A percentile compares a stretch with the other conserved stretches of the same genome.
Conservation (phyloP, 2,888 invertebrate species). For the Drepana falcataria region DNA sequence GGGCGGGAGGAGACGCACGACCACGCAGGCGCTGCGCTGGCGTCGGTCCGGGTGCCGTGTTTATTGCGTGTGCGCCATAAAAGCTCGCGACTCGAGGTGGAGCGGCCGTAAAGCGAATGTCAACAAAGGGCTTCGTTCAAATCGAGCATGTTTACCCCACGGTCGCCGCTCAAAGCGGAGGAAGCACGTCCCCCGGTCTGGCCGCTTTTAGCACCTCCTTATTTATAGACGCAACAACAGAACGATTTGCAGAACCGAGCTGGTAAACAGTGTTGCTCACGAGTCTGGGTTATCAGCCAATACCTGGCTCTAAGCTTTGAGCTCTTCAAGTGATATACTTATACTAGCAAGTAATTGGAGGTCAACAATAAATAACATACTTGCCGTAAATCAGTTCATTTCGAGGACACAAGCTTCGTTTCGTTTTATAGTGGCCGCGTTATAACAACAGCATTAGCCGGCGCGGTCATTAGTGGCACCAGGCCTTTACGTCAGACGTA, state of each 20-base stretch:
- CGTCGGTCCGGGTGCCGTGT: slow-evolving; percentile 34
- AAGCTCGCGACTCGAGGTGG: slow-evolving; percentile 43
- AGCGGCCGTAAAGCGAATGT: slow-evolving; percentile 66
- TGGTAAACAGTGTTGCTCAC: slow-evolving; percentile 60
- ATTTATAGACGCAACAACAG: slow-evolving; percentile 71
- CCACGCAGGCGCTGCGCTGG: slow-evolving; percentile 14
- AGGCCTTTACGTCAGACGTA: slow-evolving; percentile 53
- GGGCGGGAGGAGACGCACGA: slow-evolving; percentile 15
- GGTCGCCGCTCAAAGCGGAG: slow-evolving; percentile 66
- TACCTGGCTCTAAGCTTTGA: neutral
- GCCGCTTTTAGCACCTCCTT: slow-evolving; percentile 77
- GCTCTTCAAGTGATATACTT: too few species aligned
- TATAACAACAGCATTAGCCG: slow-evolving; percentile 26
- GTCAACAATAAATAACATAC: too few species aligned
- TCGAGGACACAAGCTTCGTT: too few species aligned
- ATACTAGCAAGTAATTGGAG: too few species aligned
- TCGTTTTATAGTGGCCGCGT: neutral
- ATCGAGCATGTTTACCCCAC: slow-evolving; percentile 68
- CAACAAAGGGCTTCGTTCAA: slow-evolving; percentile 69
- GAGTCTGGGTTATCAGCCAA: slow-evolving; percentile 6
- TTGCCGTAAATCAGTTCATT: too few species aligned
- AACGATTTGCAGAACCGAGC: slow-evolving; percentile 68
- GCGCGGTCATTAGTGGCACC: slow-evolving; percentile 46
- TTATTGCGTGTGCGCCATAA: slow-evolving; percentile 54
- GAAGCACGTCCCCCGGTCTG: slow-evolving; percentile 72